Evolutionary conservation across 2,797 vertebrate species (phyloP), one percentile per base, ranked within the genome.

Genomic region (Telmatherina bonti): DNA sequence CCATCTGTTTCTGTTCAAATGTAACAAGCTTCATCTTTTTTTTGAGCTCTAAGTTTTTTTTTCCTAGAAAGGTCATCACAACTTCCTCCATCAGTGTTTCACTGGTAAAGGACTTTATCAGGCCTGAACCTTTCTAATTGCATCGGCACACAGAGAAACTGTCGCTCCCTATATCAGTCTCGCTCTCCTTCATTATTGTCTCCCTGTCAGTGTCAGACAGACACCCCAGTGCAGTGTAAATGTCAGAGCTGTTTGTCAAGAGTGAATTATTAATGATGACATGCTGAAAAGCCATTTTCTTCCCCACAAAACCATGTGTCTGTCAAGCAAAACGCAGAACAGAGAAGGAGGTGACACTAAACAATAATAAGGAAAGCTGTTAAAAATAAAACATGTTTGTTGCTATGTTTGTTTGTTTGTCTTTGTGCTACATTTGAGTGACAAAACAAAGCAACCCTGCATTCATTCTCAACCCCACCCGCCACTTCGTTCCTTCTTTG

Each of bases 221-320:
- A 89, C 84, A 87, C 83, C 70, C 66, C 83, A 85, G 80, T 2
- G 68, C 84, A 87, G 83, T 85, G 81, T 91, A 94, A 94, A 94
- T 94, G 92, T 93, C 93, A 95, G 76, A 81, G 88, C 89, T 91
- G 89, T 94, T 93, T 92, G 90, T 93, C 91, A 79, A 82, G 82
- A 61, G 85, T 93, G 87, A 95, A 93, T 93, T 93, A 94, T 95
- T 92, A 88, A 94, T 94, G 93, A 85, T 91, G 86, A 92, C 93
- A 93, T 63, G 84, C 89, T 93, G 89, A 90, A 93, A 91, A 92
- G 85, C 67, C 84, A 77, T 86, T 90, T 92, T 91, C 86, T 72
- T 74, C 45, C 36, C 72, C 78, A 82, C 75, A 81, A 88, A 88
- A 76, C 78, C 71, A 70, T 64, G 75, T 67, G 74, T 89, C 84